These are phyloP conservation scores for Nemotelus nigrinus DNA, from an alignment of 2,888 invertebrate genomes.

Conservation along the genomic window DNA sequence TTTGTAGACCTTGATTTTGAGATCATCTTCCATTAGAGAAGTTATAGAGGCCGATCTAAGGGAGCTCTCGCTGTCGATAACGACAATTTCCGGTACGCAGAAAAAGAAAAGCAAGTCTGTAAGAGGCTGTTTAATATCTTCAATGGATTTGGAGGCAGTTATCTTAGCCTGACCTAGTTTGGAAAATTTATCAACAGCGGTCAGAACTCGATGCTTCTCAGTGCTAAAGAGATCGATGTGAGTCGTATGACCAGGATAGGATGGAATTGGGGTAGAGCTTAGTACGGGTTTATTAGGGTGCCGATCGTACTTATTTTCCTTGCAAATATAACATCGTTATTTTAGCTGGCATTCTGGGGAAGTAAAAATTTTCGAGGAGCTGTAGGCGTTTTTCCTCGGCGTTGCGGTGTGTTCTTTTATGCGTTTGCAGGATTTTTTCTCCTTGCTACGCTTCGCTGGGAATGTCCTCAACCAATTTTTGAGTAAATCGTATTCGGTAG, in stretches of 20 bases:
- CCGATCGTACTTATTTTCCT: constrained; percentile 45
- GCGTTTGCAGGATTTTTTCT: constrained; percentile 46
- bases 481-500: neutral
- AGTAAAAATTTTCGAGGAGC: constrained; percentile 44
- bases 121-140: no score
- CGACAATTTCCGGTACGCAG: constrained; percentile 28
- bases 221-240: constrained; percentile 40
- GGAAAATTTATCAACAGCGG: constrained; percentile 49
- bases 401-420: constrained; percentile 47
- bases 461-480: neutral
- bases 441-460: neutral
- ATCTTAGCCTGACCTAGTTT: neutral
- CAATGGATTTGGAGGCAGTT: no score
- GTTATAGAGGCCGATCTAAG: constrained; percentile 34
- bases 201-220: constrained; percentile 43
- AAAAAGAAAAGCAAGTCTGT: constrained; percentile 13
- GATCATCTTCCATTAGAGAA: constrained; percentile 18
- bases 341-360: neutral
- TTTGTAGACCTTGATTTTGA: constrained; percentile 19
- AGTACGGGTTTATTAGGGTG: constrained; percentile 33
- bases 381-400: constrained; percentile 45
- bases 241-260: constrained; percentile 24
- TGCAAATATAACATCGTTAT: constrained; percentile 32
- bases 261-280: constrained; percentile 32
- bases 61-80: constrained; percentile 43